Percentiles rank a stretch among this genome's conserved stretches.
Conservation (phyloP, 2,113 vertebrate genomes). For the Eonycteris spelaea region DNA sequence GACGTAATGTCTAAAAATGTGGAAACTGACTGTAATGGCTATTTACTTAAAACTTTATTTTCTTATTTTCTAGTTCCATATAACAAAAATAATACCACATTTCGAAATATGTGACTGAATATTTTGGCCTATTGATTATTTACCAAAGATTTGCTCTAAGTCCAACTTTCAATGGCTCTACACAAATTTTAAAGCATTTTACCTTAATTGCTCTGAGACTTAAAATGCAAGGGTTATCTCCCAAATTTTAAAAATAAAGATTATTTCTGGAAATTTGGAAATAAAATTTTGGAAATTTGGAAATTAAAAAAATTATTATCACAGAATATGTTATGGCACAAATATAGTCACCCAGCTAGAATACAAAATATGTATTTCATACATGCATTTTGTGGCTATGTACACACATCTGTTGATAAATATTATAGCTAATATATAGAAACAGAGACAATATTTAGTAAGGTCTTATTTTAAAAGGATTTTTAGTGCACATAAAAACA, state of each 20-base stretch:
- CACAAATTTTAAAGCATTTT: neutral
- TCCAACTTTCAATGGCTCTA: neutral
- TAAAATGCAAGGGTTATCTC: neutral
- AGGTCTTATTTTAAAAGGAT: neutral
- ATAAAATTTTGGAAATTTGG: neutral
- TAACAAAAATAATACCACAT: neutral
- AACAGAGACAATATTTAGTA: neutral
- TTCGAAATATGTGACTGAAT: neutral
- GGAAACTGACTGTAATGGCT: neutral
- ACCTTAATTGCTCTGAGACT: neutral
- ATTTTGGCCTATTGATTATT: neutral
- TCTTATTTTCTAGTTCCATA: neutral
- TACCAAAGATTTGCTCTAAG: neutral
- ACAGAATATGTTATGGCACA: conserved; percentile 2
- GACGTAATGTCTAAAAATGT: neutral
- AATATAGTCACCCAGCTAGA: neutral
- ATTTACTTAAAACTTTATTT: neutral
- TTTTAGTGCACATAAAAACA: neutral
- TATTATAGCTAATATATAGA: neutral
- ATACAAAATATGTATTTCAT: neutral
- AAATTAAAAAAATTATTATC: neutral
- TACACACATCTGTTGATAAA: neutral
- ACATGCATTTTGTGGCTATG: neutral
- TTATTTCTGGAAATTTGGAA: neutral
- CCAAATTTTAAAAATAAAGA: conserved; percentile 15